Percentiles rank a stretch among this genome's conserved stretches.
phyloP scores from a whole-genome alignment of 1,140 invertebrate genomes.

The Lasaia peninsularis region DNA sequence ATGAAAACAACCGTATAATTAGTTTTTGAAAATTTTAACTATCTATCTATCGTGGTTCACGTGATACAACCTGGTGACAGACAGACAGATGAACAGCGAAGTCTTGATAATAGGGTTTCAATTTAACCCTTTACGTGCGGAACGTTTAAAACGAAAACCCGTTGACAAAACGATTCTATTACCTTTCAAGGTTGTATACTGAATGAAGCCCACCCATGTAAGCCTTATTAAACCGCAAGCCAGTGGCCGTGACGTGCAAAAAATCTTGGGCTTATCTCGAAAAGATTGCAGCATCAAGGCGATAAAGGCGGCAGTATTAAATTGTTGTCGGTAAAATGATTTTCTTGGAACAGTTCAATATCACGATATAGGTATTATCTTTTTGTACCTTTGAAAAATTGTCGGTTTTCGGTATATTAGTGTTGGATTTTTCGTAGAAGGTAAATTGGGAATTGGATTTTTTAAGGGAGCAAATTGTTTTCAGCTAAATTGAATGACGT shows the following conservation, averaged over 20 bases:
- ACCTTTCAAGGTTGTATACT: background rate
- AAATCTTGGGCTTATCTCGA: conserved; percentile 5
- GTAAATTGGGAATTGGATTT: too few relatives aligned
- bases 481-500: too few relatives aligned
- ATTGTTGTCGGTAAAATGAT: conserved; percentile 10
- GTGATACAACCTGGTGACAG: too few relatives aligned
- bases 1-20: too few relatives aligned
- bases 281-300: conserved; percentile 1
- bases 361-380: background rate
- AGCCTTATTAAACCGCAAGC: background rate
- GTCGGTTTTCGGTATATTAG: background rate
- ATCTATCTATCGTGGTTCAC: too few relatives aligned
- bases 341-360: background rate
- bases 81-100: too few relatives aligned
- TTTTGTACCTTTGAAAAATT: background rate
- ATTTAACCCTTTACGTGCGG: too few relatives aligned
- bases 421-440: background rate
- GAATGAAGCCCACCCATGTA: background rate
- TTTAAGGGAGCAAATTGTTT: too few relatives aligned
- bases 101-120: too few relatives aligned
- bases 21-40: too few relatives aligned
- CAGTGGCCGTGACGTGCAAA: background rate
- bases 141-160: too few relatives aligned
- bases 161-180: background rate
- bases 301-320: conserved; percentile 2